These are phyloP conservation scores for Chloroclysta siterata DNA, from an alignment of 2,888 invertebrate genomes.

Conservation along the genomic window DNA sequence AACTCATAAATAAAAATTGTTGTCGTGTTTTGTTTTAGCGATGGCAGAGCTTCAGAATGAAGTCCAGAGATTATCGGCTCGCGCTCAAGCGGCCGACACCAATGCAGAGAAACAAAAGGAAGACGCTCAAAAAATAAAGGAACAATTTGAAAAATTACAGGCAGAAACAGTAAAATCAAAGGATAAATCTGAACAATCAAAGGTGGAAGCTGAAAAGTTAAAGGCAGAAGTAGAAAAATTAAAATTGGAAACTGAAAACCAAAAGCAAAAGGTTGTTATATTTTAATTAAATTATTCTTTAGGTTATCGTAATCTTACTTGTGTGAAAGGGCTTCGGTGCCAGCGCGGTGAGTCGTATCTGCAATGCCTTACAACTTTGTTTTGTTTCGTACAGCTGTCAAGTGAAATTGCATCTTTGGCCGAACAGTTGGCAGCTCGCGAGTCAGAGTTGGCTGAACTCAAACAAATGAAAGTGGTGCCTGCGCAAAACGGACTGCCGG, in stretches of 20 bases:
- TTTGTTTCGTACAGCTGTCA: conserved; percentile 51
- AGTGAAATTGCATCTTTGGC: conserved; percentile 59
- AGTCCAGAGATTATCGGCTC: conserved; percentile 72
- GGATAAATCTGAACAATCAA: conserved; percentile 78
- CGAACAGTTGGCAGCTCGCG: conserved; percentile 61
- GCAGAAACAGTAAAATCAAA: conserved; percentile 56
- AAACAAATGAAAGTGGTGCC: conserved; percentile 65
- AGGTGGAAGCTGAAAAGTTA: conserved; percentile 54
- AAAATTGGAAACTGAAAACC: conserved; percentile 75
- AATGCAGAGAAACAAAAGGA: conserved; percentile 56
- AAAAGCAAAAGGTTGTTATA: conserved; percentile 67
- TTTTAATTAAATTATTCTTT: background rate
- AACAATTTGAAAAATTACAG: conserved; percentile 74
- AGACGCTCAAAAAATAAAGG: conserved; percentile 63
- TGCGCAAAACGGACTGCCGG: conserved; percentile 74
- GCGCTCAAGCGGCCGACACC: conserved; percentile 63
- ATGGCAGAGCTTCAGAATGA: conserved; percentile 79
- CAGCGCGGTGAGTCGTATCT: too few species aligned
- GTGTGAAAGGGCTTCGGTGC: too few species aligned
- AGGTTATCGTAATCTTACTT: too few species aligned
- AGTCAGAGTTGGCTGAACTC: conserved; percentile 69
- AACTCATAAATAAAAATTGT: background rate
- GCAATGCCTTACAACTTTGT: background rate
- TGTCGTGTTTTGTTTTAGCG: conserved; percentile 45
- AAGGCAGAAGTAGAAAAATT: conserved; percentile 56